These are phyloP conservation scores for Thunnus albacares DNA, from an alignment of 2,797 vertebrate genomes.

Conservation along the genomic window DNA sequence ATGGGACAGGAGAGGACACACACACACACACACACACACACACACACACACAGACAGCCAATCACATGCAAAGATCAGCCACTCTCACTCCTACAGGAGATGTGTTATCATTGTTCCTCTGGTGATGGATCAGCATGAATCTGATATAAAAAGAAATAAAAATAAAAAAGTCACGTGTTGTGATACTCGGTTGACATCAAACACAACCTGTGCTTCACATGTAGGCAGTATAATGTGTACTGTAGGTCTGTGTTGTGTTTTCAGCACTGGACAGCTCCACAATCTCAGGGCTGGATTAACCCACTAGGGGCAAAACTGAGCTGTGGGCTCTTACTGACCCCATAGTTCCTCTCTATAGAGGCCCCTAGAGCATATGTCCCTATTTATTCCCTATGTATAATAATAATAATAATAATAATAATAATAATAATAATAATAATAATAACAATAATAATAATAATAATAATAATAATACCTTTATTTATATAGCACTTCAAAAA, in stretches of 20 bases:
- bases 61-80: slow-evolving; percentile 30
- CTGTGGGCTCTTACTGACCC: background rate
- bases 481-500: no score
- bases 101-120: slow-evolving; percentile 3
- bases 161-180: slow-evolving; percentile 6
- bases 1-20: slow-evolving; percentile 7
- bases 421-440: no score
- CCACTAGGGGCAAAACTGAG: background rate
- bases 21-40: slow-evolving; percentile 10
- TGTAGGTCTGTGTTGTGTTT: slow-evolving; percentile 17
- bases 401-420: no score
- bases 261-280: slow-evolving; percentile 71
- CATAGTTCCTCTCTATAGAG: background rate
- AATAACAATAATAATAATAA: no score
- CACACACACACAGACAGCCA: slow-evolving; percentile 13
- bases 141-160: slow-evolving; percentile 22
- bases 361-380: background rate
- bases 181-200: slow-evolving; percentile 10
- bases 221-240: background rate
- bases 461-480: no score
- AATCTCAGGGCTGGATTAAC: background rate
- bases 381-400: no score
- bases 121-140: slow-evolving; percentile 26
- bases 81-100: background rate
- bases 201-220: background rate